Evolutionary conservation across 2,888 invertebrate species (phyloP).

Genomic region (Rhogogaster chlorosoma): DNA sequence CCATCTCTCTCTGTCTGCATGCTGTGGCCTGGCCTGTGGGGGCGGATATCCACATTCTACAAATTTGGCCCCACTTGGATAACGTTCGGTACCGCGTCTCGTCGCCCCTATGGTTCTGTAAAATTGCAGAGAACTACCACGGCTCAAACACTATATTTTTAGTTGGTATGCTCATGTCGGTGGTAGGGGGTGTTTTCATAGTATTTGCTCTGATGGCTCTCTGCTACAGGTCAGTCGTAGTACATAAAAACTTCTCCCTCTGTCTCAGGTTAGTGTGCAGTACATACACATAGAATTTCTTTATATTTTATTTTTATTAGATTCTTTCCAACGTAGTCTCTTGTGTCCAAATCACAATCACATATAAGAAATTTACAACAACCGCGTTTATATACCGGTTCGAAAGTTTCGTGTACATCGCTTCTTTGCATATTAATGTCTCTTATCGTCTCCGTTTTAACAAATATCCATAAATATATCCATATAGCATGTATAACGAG

Average conservation of each 20-base stretch:
- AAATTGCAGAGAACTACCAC: constrained; percentile 93
- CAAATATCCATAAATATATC: neutral
- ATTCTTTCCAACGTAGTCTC: constrained; percentile 54
- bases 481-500: neutral
- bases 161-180: constrained; percentile 98
- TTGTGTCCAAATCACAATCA: constrained; percentile 38
- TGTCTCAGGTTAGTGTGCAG: constrained; percentile 99
- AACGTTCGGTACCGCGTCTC: constrained; percentile 22
- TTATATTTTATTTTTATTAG: constrained; percentile 60
- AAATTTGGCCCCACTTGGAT: constrained; percentile 43
- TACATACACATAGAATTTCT: constrained; percentile 77
- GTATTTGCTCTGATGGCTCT: constrained; percentile 99
- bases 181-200: constrained; percentile 99
- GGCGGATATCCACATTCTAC: constrained; percentile 70
- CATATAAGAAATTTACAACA: neutral
- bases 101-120: constrained; percentile 40
- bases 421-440: too few relatives aligned
- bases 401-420: neutral
- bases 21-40: constrained; percentile 75
- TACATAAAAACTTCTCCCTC: constrained; percentile 99
- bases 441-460: neutral
- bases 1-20: constrained; percentile 81
- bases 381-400: neutral
- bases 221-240: constrained; percentile 99
- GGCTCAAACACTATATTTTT: constrained; percentile 98